Evolutionary conservation across 2,888 invertebrate genomes (phyloP), one percentile per base, ranked within the genome.

Genomic region (Notocelia uddmanniana): DNA sequence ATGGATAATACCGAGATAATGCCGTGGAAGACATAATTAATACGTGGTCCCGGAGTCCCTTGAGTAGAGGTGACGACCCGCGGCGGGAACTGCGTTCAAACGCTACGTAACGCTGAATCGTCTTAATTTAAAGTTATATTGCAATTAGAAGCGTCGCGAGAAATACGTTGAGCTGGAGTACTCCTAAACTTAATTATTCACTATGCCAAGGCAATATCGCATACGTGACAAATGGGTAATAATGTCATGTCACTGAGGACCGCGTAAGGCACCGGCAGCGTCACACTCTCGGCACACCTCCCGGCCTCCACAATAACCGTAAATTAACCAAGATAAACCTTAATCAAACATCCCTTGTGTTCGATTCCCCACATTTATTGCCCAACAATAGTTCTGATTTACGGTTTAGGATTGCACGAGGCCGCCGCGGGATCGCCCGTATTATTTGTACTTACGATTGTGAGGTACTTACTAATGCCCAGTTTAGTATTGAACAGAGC

Each of bases 331-430:
- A 89, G 91, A 91, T 92, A 92, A 92, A 90, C 89, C 91, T 89
- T 92, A 91, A 92, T 92, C 90, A 92, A 92, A 89, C 86, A 88
- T 90, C 90, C 90, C 90, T 87, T 86, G 91, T 88, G 90, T 89
- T 91, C 92, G 87, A 90, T 89, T 88, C 85, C 81, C 80, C 84
- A 83, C 89, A 88, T 92, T 93, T 91, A 92, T 91, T 91, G 88
- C 85, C 84, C 83, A 88, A 91, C 92, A 92, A 92, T 92, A 92
- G 91, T 91, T 91, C 84, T 91, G 90, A 92, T 93, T 92, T 93
- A 92, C 87, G 91, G 85, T 85, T 87, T 85, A 83, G 86, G 84
- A 85, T 85, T 81, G 83, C 81, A 83, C 82, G 80, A 78, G 79
- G 81, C 81, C 85, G 79, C 84, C 78, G 71, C 80, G 85, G 87